A percentile compares a stretch with the other conserved stretches of the same genome.
Evolutionary conservation across 2,797 vertebrate species (phyloP).

Genomic region (Anniella stebbinsi): DNA sequence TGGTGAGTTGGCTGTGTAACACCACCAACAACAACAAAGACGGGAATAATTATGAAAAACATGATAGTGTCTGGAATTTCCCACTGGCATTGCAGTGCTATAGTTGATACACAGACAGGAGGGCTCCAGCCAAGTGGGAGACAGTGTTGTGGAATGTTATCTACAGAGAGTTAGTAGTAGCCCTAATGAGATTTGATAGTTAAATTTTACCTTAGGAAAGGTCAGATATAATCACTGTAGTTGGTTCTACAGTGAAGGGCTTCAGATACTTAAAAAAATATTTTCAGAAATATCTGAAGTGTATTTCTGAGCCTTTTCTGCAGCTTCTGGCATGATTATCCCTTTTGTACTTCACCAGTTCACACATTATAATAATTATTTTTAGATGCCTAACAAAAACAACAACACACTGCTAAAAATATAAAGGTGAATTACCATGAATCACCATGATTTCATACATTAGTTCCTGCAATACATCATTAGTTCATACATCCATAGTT

Average conservation of each 20-base stretch:
- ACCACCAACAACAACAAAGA: not conserved
- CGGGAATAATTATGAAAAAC: not conserved
- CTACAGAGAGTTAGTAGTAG: not conserved
- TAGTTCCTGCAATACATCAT: not conserved
- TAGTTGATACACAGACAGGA: not conserved
- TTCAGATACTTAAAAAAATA: not conserved
- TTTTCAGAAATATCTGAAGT: not conserved
- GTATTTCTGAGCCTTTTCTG: not conserved
- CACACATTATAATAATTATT: not conserved
- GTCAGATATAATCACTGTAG: slow-evolving; percentile 8
- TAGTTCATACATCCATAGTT: not conserved
- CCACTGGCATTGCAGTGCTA: not conserved
- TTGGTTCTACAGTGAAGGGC: not conserved
- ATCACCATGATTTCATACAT: not conserved
- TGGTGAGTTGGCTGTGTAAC: not conserved
- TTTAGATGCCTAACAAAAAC: not conserved
- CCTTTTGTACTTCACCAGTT: slow-evolving; percentile 4
- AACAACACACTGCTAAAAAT: not conserved
- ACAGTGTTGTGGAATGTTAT: slow-evolving; percentile 26
- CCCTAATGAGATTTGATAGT: slow-evolving; percentile 6
- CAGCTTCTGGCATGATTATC: not conserved
- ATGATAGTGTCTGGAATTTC: not conserved
- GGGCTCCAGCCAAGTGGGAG: not conserved
- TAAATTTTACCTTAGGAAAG: slow-evolving; percentile 32
- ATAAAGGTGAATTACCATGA: not conserved